Percentiles rank a stretch among this genome's conserved stretches.
These are phyloP conservation scores for Apodemia zela DNA, from an alignment of 2,888 invertebrate genomes.

Conservation along the genomic window DNA sequence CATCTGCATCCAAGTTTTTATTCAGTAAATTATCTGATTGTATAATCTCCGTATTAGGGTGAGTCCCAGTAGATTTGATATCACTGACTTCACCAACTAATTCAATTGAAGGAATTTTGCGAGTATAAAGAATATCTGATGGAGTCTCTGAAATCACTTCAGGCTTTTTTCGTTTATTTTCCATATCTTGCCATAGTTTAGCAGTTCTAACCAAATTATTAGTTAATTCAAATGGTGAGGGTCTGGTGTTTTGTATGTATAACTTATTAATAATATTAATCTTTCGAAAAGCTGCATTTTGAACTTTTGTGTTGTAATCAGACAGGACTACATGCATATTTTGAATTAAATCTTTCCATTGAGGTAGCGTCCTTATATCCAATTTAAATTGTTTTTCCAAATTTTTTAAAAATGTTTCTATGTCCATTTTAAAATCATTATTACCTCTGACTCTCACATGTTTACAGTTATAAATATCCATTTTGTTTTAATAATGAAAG, in stretches of 20 bases:
- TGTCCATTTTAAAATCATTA: slow-evolving; percentile 40
- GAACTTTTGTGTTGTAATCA: slow-evolving; percentile 47
- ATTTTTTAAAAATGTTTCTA: slow-evolving; percentile 49
- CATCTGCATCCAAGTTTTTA: slow-evolving; percentile 25
- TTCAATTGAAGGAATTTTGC: slow-evolving; percentile 26
- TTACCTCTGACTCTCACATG: slow-evolving; percentile 50
- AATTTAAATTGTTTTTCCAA: slow-evolving; percentile 50
- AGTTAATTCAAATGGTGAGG: slow-evolving; percentile 57
- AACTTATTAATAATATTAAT: slow-evolving; percentile 53
- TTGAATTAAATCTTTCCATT: slow-evolving; percentile 54
- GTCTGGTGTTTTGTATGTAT: slow-evolving; percentile 45
- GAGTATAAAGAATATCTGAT: slow-evolving; percentile 19
- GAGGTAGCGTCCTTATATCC: slow-evolving; percentile 50
- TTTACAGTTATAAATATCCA: slow-evolving; percentile 42
- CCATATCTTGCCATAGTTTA: slow-evolving; percentile 45
- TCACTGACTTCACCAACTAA: slow-evolving; percentile 33
- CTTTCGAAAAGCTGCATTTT: slow-evolving; percentile 49
- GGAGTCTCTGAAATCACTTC: slow-evolving; percentile 20
- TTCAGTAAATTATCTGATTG: slow-evolving; percentile 27
- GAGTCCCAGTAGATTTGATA: slow-evolving; percentile 35
- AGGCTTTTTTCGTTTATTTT: slow-evolving; percentile 32
- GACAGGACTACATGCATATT: slow-evolving; percentile 43
- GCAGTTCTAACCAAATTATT: slow-evolving; percentile 51
- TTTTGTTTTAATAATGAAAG: slow-evolving; percentile 18
- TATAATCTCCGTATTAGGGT: slow-evolving; percentile 52